A percentile compares a stretch with the other conserved stretches of the same genome.
phyloP scores from a whole-genome alignment of 2,888 invertebrate genomes.

The Ctena decussata region DNA sequence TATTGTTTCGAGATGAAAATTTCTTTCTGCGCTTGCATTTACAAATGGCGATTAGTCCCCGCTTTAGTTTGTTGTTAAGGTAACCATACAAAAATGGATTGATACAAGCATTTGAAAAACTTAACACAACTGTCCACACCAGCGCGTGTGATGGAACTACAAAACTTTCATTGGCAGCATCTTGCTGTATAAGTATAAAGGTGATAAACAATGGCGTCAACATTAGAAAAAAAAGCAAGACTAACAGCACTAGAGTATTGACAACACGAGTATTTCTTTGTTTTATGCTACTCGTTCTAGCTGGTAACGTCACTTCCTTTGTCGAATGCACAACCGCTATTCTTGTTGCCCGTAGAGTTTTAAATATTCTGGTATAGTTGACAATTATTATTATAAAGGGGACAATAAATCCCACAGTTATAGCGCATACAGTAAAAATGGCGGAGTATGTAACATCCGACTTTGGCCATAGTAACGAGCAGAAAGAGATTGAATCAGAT shows the following conservation, averaged over 20 bases:
- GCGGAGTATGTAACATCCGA: constrained; percentile 47
- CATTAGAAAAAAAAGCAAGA: constrained; percentile 74
- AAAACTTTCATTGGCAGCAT: constrained; percentile 59
- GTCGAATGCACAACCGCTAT: constrained; percentile 37
- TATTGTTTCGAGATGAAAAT: not conserved
- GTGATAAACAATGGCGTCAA: constrained; percentile 75
- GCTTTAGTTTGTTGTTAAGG: constrained; percentile 64
- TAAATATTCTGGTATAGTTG: constrained; percentile 74
- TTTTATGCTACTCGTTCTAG: not conserved
- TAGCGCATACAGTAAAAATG: constrained; percentile 56
- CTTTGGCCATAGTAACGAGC: constrained; percentile 77
- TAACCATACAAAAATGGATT: constrained; percentile 79
- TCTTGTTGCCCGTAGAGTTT: constrained; percentile 62
- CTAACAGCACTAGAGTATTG: constrained; percentile 71
- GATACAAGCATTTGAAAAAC: constrained; percentile 72
- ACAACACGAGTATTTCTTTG: constrained; percentile 69
- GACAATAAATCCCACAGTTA: constrained; percentile 64
- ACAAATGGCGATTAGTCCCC: not conserved
- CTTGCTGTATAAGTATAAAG: constrained; percentile 70
- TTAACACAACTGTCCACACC: constrained; percentile 66
- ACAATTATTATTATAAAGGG: constrained; percentile 66
- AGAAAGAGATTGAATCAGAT: constrained; percentile 60
- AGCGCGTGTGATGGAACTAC: constrained; percentile 70
- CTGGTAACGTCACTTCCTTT: not conserved
- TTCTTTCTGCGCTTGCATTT: not conserved